These are phyloP conservation scores for Dryococelus australis DNA, from an alignment of 2,888 invertebrate species.

Conservation along the genomic window DNA sequence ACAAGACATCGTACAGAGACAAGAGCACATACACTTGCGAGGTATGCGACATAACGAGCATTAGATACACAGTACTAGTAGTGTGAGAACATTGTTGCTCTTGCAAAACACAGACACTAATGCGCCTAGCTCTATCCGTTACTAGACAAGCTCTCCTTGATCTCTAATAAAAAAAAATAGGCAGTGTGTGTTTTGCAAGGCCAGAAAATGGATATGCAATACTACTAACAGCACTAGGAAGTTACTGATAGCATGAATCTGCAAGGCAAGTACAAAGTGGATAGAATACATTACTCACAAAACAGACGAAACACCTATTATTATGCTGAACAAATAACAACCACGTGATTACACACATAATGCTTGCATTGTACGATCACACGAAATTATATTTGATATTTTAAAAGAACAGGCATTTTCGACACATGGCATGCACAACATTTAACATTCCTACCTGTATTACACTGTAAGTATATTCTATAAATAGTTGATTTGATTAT, in stretches of 20 bases:
- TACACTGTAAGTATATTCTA: no score
- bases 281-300: background rate
- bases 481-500: no score
- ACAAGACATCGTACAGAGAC: background rate
- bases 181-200: background rate
- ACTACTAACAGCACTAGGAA: background rate
- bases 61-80: background rate
- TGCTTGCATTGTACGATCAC: background rate
- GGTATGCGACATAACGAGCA: slow-evolving; percentile 1
- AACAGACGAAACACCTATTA: background rate
- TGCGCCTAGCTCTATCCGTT: background rate
- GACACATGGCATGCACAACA: background rate
- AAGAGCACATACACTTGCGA: background rate
- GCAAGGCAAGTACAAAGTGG: background rate
- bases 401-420: background rate
- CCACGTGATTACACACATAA: background rate
- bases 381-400: background rate
- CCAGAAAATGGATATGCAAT: background rate
- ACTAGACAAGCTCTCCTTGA: background rate
- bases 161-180: background rate
- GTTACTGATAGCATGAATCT: background rate
- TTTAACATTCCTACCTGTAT: no score
- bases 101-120: background rate
- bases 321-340: background rate
- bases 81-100: background rate